Conservation (phyloP, 1,140 invertebrate species). For the Cotesia chilonis region DNA sequence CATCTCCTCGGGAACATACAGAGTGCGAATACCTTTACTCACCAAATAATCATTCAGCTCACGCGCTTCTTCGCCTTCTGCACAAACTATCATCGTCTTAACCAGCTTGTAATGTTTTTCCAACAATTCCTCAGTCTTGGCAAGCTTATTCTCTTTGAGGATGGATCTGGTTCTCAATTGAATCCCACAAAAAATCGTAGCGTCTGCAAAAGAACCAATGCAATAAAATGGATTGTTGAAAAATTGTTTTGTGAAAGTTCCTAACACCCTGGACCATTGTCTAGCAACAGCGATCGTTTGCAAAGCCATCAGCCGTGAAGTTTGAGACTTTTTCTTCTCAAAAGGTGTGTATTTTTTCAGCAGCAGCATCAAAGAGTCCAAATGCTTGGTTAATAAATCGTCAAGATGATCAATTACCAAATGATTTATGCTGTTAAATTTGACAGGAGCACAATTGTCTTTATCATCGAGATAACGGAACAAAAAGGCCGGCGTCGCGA, state of each 20-base stretch:
- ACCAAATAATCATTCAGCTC: slow-evolving; percentile 48
- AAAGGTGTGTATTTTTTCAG: slow-evolving; percentile 49
- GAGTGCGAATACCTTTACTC: slow-evolving; percentile 38
- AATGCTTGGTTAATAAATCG: slow-evolving; percentile 57
- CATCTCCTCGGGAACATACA: slow-evolving; percentile 51
- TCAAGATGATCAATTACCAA: slow-evolving; percentile 60
- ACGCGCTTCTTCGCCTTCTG: slow-evolving; percentile 47
- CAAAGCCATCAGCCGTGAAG: slow-evolving; percentile 41
- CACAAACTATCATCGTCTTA: slow-evolving; percentile 57
- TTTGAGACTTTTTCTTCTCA: slow-evolving; percentile 42
- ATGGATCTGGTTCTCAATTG: slow-evolving; percentile 44
- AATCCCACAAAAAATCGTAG: slow-evolving; percentile 53
- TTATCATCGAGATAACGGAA: slow-evolving; percentile 47
- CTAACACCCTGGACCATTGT: slow-evolving; percentile 51
- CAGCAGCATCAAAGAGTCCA: slow-evolving; percentile 47
- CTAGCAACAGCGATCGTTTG: slow-evolving; percentile 54
- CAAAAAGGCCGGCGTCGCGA: slow-evolving; percentile 59
- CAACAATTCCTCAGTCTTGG: slow-evolving; percentile 49
- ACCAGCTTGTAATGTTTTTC: slow-evolving; percentile 30
- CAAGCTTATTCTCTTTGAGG: slow-evolving; percentile 43
- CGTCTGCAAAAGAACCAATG: slow-evolving; percentile 61
- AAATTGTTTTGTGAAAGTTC: slow-evolving; percentile 41
- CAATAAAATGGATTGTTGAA: slow-evolving; percentile 55
- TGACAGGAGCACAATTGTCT: slow-evolving; percentile 41
- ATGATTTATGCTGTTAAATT: slow-evolving; percentile 51